phyloP scores from a whole-genome alignment of 2,113 vertebrate species.

The Gopherus flavomarginatus region DNA sequence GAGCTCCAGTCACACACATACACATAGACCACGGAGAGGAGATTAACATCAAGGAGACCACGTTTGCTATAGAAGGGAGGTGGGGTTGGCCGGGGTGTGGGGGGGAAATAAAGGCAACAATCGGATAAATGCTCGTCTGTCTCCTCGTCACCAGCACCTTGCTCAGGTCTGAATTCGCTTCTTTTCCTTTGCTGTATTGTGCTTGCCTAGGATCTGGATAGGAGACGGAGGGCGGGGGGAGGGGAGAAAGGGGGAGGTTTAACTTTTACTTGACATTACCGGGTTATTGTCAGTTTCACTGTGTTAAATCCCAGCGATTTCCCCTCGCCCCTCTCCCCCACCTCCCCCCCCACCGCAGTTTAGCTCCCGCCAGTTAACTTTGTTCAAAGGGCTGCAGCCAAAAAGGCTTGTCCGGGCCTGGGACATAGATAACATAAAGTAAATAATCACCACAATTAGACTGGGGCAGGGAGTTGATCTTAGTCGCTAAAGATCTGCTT shows the following conservation, averaged over 20 bases:
- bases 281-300: conserved; percentile 31
- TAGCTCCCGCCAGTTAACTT: conserved; percentile 72
- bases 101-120: conserved; percentile 43
- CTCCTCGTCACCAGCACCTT: conserved; percentile 41
- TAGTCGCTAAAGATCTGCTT: conserved; percentile 54
- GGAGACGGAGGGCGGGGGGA: conserved; percentile 41
- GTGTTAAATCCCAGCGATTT: conserved; percentile 31
- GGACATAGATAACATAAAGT: conserved; percentile 61
- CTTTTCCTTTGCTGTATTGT: conserved; percentile 60
- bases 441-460: conserved; percentile 42
- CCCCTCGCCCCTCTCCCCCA: background rate
- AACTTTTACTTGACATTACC: conserved; percentile 68
- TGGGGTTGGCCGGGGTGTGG: background rate
- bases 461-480: conserved; percentile 41
- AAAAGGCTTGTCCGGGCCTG: conserved; percentile 53
- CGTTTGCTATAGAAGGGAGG: conserved; percentile 45
- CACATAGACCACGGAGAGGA: conserved; percentile 26
- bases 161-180: conserved; percentile 65
- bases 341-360: background rate
- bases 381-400: conserved; percentile 66
- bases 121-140: conserved; percentile 45
- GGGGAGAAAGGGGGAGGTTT: conserved; percentile 43
- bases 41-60: conserved; percentile 59
- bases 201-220: conserved; percentile 48
- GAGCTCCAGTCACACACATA: conserved; percentile 70